Evolutionary conservation across 2,113 vertebrate genomes (phyloP).

Genomic region (Dermatemys mawii): DNA sequence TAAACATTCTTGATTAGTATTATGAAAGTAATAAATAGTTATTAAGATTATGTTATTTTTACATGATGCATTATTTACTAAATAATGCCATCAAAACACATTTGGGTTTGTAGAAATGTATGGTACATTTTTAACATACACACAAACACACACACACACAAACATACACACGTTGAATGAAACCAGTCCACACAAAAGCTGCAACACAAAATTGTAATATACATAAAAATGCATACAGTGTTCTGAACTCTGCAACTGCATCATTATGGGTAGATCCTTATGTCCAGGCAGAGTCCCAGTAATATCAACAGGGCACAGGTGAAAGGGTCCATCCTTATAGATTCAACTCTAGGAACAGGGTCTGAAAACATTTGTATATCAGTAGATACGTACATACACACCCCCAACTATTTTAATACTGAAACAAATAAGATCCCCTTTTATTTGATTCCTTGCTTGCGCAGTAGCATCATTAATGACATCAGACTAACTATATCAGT

Average conservation of each 20-base stretch:
- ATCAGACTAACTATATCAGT: background rate
- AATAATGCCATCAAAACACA: background rate
- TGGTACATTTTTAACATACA: background rate
- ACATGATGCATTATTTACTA: background rate
- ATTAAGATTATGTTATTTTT: background rate
- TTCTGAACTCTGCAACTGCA: background rate
- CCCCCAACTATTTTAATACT: background rate
- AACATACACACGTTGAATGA: background rate
- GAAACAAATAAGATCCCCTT: background rate
- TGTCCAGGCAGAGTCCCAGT: background rate
- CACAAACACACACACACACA: too few species aligned
- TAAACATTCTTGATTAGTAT: background rate
- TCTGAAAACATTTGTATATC: background rate
- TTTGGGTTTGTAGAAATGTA: background rate
- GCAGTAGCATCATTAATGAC: background rate
- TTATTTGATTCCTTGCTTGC: background rate
- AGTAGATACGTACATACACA: fast-evolving
- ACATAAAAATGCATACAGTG: background rate
- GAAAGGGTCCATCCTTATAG: background rate
- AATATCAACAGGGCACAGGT: background rate
- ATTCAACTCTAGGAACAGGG: background rate
- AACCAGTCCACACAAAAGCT: background rate
- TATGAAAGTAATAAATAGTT: background rate
- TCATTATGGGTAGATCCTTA: background rate
- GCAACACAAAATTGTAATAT: background rate